Evolutionary conservation across 2,113 vertebrate species (phyloP).

Genomic region (Sprattus sprattus): DNA sequence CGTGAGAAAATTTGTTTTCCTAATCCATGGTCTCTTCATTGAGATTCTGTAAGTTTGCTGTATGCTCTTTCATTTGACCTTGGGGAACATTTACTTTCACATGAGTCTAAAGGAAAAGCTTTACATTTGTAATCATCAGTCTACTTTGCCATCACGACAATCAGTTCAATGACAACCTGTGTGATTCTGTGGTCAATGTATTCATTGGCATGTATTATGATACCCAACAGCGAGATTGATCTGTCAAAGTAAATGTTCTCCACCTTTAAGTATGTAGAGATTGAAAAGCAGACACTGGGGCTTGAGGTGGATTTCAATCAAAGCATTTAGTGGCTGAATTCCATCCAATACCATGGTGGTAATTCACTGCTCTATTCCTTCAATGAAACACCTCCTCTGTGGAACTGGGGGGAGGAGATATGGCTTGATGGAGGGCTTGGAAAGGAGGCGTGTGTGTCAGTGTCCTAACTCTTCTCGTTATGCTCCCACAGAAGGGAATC

Average conservation of each 20-base stretch:
- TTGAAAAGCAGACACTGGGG: neutral
- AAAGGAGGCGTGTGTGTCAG: neutral
- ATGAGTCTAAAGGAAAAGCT: neutral
- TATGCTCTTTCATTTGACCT: neutral
- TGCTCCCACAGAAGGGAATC: constrained; percentile 71
- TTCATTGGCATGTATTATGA: neutral
- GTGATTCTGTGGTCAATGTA: neutral
- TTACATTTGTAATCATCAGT: neutral
- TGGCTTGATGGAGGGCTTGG: neutral
- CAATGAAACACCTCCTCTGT: neutral
- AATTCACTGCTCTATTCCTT: neutral
- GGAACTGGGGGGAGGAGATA: neutral
- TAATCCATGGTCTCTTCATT: neutral
- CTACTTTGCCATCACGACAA: neutral
- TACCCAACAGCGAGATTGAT: neutral
- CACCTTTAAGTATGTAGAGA: neutral
- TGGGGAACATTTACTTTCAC: neutral
- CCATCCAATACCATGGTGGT: neutral
- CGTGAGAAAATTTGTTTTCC: neutral
- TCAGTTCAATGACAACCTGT: neutral
- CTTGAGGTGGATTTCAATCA: neutral
- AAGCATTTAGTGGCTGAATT: neutral
- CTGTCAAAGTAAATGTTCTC: constrained; percentile 14
- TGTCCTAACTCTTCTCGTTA: constrained; percentile 31
- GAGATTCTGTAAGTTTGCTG: neutral